Evolutionary conservation across 1,140 invertebrate species (phyloP), one percentile per base, ranked within the genome.

Genomic region (Luehdorfia chinensis): DNA sequence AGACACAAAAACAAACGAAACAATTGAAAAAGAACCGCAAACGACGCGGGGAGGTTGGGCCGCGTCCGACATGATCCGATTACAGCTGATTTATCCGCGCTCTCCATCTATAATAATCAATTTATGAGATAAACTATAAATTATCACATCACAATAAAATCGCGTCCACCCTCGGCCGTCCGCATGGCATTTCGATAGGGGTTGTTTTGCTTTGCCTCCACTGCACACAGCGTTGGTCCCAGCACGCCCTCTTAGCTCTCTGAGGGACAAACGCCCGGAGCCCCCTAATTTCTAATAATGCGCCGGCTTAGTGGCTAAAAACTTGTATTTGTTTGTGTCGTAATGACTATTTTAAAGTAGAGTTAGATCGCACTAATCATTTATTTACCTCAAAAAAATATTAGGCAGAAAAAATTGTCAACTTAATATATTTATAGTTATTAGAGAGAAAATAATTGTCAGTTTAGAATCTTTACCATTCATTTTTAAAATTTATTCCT

Each of bases 111-210:
- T 64, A 69, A 69, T 76, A 71, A 73, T 76, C 69, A 64, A 73
- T 73, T 75, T 75, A 70, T 54, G 55, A 51, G 64, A 68, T 68
- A 63, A 71, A 70, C 67, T 74, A 71, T 74, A 71, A 70, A 74
- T 54, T 54, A 54, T 44, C 37, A 11, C 37, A 43, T 43, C 18
- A 18, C 28, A 8, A 45, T 8, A 16, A 13, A 21, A 32, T 5
- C 0, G 7, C 11, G 2, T 30, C 6, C 25, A 0, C 3, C 6
- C n/a, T 14, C 9, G 2, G 4, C 39, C 19, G 31, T 15, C 21
- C 25, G 5, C 44, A 48, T 37, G 8, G 2, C 31, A 4, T 6
- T 3, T 15, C n/a, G 0, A 11, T 44, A 48, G 23, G 39, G n/a
- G n/a, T 2, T 18, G 18, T 5, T 30, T 9, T 43, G 2, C 25